These are phyloP conservation scores for Patella vulgata DNA, from an alignment of 1,140 invertebrate genomes.

Conservation along the genomic window DNA sequence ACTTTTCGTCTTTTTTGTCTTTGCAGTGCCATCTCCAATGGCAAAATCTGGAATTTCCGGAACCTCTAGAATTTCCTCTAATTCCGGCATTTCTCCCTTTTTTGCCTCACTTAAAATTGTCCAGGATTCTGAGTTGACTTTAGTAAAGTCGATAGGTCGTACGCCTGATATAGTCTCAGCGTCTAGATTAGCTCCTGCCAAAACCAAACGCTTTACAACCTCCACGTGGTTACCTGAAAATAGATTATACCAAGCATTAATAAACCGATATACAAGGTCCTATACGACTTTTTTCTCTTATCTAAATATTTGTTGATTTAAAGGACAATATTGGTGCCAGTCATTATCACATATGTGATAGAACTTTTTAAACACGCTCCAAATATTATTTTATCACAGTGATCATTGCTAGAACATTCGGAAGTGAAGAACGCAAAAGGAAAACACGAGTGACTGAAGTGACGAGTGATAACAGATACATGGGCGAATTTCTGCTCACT, in stretches of 20 bases:
- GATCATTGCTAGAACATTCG: too few species aligned
- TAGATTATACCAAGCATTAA: not conserved
- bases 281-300: too few species aligned
- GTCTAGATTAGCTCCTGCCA: constrained; percentile 33
- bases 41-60: constrained; percentile 43
- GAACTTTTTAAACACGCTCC: too few species aligned
- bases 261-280: too few species aligned
- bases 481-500: too few species aligned
- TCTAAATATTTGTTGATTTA: too few species aligned
- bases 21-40: constrained; percentile 27
- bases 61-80: constrained; percentile 42
- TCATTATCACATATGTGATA: too few species aligned
- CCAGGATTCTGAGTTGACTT: constrained; percentile 32
- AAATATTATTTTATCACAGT: too few species aligned
- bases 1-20: constrained; percentile 24
- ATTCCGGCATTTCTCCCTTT: constrained; percentile 41
- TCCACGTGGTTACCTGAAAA: constrained; percentile 35
- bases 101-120: constrained; percentile 33
- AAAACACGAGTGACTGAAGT: too few species aligned
- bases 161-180: constrained; percentile 25
- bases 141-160: constrained; percentile 32
- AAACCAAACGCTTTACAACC: constrained; percentile 38
- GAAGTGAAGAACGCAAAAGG: too few species aligned
- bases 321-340: too few species aligned
- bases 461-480: too few species aligned